Evolutionary conservation across 30 jellyfish, hydroid and myxozoan genomes (phyloP).

Genomic region (Aurelia coerulea): DNA sequence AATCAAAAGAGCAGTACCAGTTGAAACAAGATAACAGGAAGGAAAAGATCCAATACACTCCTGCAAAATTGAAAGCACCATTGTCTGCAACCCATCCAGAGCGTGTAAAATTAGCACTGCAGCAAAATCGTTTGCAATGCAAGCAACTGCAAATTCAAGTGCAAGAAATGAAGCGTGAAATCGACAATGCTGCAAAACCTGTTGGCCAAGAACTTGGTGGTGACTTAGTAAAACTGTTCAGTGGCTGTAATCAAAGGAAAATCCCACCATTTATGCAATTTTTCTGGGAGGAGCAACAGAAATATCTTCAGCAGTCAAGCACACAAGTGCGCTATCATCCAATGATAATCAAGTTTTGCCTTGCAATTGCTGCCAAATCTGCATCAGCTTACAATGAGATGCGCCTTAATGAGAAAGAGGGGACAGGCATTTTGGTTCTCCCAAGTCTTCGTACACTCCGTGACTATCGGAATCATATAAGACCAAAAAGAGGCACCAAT

Average conservation of each 20-base stretch:
- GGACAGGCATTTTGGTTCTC: constrained; percentile 44
- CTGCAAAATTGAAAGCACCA: constrained; percentile 25
- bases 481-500: constrained; percentile 47
- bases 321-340: constrained; percentile 64
- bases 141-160: constrained; percentile 46
- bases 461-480: constrained; percentile 33
- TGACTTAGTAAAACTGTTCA: constrained; percentile 24
- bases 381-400: constrained; percentile 50
- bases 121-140: constrained; percentile 26
- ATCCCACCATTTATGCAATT: constrained; percentile 66
- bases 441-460: constrained; percentile 68
- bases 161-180: constrained; percentile 39
- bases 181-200: constrained; percentile 11
- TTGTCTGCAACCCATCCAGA: constrained; percentile 24
- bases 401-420: constrained; percentile 41
- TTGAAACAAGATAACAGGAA: background rate
- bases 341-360: constrained; percentile 68
- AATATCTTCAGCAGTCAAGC: constrained; percentile 29
- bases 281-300: constrained; percentile 68
- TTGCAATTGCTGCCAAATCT: constrained; percentile 59
- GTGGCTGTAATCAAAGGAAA: constrained; percentile 38
- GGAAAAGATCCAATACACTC: constrained; percentile 2
- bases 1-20: constrained; percentile 11
- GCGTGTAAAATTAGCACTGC: constrained; percentile 28
- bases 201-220: constrained; percentile 10